phyloP scores from a whole-genome alignment of 2,797 vertebrate species.

The Muscicapa comitata region DNA sequence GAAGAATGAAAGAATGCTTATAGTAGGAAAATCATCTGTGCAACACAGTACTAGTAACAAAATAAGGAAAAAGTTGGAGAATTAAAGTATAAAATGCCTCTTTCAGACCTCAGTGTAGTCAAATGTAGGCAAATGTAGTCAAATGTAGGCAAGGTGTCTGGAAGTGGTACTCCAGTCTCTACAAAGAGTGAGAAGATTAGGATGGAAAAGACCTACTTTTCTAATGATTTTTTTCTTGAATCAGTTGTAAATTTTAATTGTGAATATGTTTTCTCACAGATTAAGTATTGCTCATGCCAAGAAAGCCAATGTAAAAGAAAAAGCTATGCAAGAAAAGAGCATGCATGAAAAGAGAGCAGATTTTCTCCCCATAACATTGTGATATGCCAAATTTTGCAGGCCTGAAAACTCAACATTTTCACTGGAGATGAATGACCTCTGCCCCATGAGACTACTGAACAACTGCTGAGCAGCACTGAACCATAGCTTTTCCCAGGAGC shows the following conservation, averaged over 20 bases:
- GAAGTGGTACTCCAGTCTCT: not conserved
- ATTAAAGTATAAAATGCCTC: not conserved
- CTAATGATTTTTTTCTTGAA: not conserved
- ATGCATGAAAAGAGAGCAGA: not conserved
- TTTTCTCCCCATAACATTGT: not conserved
- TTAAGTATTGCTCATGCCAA: constrained; percentile 21
- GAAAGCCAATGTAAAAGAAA: not conserved
- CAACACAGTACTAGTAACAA: not conserved
- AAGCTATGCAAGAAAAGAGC: not conserved
- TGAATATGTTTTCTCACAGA: constrained; percentile 23
- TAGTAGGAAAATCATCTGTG: not conserved
- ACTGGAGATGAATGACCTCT: not conserved
- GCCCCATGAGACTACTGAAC: constrained; percentile 2
- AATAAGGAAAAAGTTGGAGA: not conserved
- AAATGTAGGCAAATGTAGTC: not conserved
- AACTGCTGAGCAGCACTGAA: not conserved
- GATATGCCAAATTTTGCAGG: not conserved
- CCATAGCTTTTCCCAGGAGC: not conserved
- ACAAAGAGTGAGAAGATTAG: not conserved
- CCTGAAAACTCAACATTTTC: constrained; percentile 14
- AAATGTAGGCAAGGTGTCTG: not conserved
- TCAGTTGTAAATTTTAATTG: not conserved
- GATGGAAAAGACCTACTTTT: not conserved
- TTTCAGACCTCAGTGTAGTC: not conserved
- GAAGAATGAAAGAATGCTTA: not conserved